These are phyloP conservation scores for Scrobipalpa costella DNA, from an alignment of 2,888 invertebrate genomes.

Conservation along the genomic window DNA sequence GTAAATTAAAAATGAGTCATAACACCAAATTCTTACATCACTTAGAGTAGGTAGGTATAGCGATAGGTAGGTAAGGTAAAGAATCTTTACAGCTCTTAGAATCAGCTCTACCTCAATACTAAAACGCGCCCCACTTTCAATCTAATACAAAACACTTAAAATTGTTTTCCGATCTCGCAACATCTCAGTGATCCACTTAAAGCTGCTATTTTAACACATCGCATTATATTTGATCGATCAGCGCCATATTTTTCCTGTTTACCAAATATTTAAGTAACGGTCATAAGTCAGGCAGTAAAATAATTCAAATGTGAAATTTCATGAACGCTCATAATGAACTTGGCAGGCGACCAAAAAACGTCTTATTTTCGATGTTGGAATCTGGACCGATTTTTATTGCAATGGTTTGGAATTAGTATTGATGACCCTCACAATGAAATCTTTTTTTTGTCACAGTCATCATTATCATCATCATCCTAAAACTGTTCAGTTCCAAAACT, in stretches of 20 bases:
- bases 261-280: constrained; percentile 81
- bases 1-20: too few species aligned
- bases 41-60: neutral
- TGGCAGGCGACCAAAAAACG: constrained; percentile 80
- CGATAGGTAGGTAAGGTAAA: neutral
- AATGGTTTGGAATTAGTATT: constrained; percentile 75
- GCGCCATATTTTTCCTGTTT: constrained; percentile 80
- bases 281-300: constrained; percentile 81
- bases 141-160: constrained; percentile 30
- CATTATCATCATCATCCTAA: neutral
- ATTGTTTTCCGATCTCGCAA: constrained; percentile 43
- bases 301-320: constrained; percentile 82
- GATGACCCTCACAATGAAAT: constrained; percentile 54
- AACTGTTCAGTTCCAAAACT: neutral
- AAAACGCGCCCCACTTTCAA: constrained; percentile 24
- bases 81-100: neutral
- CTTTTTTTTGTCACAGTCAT: neutral
- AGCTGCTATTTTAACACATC: constrained; percentile 67
- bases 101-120: neutral
- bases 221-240: constrained; percentile 80
- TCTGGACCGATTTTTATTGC: constrained; percentile 81
- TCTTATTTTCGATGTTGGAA: constrained; percentile 81
- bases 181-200: constrained; percentile 70
- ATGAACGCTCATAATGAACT: constrained; percentile 82
- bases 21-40: too few species aligned